Percentiles rank a stretch among this genome's conserved stretches.
Evolutionary conservation across 2,113 vertebrate species (phyloP).

Genomic region (Neolamprologus longior): DNA sequence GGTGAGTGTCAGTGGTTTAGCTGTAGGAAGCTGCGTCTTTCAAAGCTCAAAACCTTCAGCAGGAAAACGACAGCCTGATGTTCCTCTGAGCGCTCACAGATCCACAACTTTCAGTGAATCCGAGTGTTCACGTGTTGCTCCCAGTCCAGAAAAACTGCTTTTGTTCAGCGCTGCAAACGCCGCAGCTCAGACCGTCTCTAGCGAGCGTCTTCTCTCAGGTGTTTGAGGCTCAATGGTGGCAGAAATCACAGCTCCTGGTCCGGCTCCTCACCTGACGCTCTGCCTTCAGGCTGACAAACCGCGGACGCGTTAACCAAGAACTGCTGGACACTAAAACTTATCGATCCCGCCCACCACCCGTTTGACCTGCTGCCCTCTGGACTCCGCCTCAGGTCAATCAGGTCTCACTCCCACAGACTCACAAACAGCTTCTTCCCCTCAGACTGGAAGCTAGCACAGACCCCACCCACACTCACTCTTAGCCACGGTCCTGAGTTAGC

Average conservation of each 20-base stretch:
- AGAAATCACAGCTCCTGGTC: neutral
- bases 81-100: neutral
- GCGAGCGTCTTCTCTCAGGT: neutral
- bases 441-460: neutral
- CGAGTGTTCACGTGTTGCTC: neutral
- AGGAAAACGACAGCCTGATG: neutral
- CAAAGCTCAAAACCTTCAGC: neutral
- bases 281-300: neutral
- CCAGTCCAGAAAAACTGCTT: neutral
- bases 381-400: neutral
- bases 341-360: neutral
- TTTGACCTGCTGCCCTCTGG: neutral
- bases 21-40: neutral
- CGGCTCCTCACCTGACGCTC: accelerated
- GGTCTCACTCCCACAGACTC: neutral
- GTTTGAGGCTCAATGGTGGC: neutral
- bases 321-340: accelerated
- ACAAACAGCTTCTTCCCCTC: neutral
- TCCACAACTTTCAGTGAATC: neutral
- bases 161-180: neutral
- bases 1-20: neutral
- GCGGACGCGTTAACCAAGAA: neutral
- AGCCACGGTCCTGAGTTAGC: neutral
- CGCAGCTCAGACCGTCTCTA: neutral
- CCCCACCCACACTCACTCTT: neutral